Percentiles rank a stretch among this genome's conserved stretches.
phyloP scores from a whole-genome alignment of 1,140 invertebrate genomes.

The Pseudobourletiella spinata region DNA sequence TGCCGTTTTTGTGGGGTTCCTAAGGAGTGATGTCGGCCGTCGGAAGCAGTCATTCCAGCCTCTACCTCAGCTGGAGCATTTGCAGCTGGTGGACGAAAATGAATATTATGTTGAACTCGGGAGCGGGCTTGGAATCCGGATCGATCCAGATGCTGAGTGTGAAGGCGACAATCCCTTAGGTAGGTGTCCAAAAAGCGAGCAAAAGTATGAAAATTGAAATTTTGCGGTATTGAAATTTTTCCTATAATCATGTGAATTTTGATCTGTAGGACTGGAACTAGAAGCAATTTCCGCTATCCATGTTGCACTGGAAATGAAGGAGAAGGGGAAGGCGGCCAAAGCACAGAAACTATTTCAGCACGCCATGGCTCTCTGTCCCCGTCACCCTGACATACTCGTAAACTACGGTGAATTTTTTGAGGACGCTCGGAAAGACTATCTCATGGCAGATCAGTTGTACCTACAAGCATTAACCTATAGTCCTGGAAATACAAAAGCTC shows the following conservation, averaged over 20 bases:
- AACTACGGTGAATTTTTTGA: slow-evolving; percentile 91
- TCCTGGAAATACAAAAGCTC: slow-evolving; percentile 69
- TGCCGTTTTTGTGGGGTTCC: slow-evolving; percentile 7
- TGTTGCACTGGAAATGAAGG: slow-evolving; percentile 21
- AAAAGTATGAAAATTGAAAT: not conserved
- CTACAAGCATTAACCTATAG: slow-evolving; percentile 67
- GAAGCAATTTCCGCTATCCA: slow-evolving; percentile 46
- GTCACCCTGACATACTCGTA: slow-evolving; percentile 83
- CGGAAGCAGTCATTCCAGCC: slow-evolving; percentile 24
- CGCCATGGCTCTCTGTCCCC: slow-evolving; percentile 72
- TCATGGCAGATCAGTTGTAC: slow-evolving; percentile 84
- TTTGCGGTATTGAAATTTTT: not conserved
- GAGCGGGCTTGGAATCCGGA: slow-evolving; percentile 1
- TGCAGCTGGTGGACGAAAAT: slow-evolving; percentile 2
- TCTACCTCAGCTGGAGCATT: slow-evolving; percentile 18
- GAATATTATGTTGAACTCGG: not conserved
- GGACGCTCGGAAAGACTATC: slow-evolving; percentile 69
- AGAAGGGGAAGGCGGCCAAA: slow-evolving; percentile 16
- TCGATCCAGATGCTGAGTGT: slow-evolving; percentile 31
- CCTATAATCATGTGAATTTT: not conserved
- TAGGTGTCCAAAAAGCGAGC: slow-evolving; percentile 11
- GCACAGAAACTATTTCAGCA: slow-evolving; percentile 27
- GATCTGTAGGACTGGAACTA: slow-evolving; percentile 32
- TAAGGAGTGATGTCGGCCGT: not conserved
- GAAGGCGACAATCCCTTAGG: slow-evolving; percentile 32